Evolutionary conservation across 2,888 invertebrate genomes (phyloP).

Genomic region (Coelogynopora nodosa): DNA sequence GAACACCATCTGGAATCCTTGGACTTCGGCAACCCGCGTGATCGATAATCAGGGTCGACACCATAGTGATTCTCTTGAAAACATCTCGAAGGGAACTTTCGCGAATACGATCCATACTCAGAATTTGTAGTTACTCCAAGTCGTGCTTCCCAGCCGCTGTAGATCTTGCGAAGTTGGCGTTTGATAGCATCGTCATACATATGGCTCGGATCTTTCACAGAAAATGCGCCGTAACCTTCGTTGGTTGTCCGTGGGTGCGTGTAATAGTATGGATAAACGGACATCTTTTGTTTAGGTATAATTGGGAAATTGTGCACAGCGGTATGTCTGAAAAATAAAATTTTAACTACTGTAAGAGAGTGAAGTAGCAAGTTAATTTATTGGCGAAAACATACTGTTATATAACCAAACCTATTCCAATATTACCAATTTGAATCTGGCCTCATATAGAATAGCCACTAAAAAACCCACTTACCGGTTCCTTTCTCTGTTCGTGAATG

Average conservation of each 20-base stretch:
- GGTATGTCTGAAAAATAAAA: too few species aligned
- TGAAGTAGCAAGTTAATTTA: too few species aligned
- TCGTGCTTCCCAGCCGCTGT: not conserved
- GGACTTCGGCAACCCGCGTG: not conserved
- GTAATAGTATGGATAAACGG: not conserved
- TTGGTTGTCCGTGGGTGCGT: not conserved
- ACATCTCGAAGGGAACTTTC: not conserved
- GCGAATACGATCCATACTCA: not conserved
- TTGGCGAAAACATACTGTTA: too few species aligned
- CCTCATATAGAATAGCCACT: not conserved
- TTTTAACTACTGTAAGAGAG: too few species aligned
- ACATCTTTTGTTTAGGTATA: slow-evolving; percentile 10
- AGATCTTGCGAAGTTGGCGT: not conserved
- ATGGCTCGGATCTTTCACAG: not conserved
- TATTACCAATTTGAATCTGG: not conserved
- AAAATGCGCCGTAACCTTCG: not conserved
- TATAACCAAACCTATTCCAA: not conserved
- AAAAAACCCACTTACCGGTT: not conserved
- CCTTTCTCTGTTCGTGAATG: too few species aligned
- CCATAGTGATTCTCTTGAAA: not conserved
- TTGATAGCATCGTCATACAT: not conserved
- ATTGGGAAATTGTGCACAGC: too few species aligned
- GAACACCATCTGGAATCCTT: not conserved
- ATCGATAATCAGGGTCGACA: not conserved
- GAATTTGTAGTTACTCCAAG: not conserved